These are phyloP conservation scores for Lithosia quadra DNA, from an alignment of 2,888 invertebrate genomes.

Conservation along the genomic window DNA sequence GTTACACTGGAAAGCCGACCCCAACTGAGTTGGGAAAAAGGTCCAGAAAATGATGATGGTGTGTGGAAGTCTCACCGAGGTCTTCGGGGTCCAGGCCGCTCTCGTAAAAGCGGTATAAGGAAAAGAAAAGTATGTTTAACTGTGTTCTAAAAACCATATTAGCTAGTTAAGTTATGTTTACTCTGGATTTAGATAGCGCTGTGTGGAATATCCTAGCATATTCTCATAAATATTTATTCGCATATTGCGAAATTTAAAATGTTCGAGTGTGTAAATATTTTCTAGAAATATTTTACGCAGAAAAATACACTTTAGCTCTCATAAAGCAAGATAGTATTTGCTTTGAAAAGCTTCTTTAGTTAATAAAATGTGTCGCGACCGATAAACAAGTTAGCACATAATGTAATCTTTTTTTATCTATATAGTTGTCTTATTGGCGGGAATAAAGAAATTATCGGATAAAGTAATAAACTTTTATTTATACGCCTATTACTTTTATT, in stretches of 20 bases:
- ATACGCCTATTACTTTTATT: not conserved
- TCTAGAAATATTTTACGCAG: not conserved
- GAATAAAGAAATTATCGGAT: conserved; percentile 26
- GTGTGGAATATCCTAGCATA: too few relatives aligned
- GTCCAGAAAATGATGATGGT: too few relatives aligned
- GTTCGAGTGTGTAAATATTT: not conserved
- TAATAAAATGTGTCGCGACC: conserved; percentile 29
- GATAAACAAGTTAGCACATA: conserved; percentile 31
- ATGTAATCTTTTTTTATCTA: conserved; percentile 36
- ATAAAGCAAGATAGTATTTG: not conserved
- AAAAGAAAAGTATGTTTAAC: too few relatives aligned
- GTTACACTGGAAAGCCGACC: too few relatives aligned
- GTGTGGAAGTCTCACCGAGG: too few relatives aligned
- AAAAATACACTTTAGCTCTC: not conserved
- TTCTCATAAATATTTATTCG: too few relatives aligned
- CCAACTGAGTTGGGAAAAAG: too few relatives aligned
- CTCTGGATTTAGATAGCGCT: not conserved
- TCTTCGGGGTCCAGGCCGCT: too few relatives aligned
- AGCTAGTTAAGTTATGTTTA: not conserved
- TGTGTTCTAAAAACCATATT: not conserved
- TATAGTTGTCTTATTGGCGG: conserved; percentile 28
- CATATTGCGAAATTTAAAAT: not conserved
- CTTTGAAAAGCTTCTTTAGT: conserved; percentile 1
- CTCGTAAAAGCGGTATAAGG: too few relatives aligned
- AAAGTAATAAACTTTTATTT: conserved; percentile 24